Evolutionary conservation across 2,888 invertebrate species (phyloP), one percentile per base, ranked within the genome.

Genomic region (Tridacna crocea): DNA sequence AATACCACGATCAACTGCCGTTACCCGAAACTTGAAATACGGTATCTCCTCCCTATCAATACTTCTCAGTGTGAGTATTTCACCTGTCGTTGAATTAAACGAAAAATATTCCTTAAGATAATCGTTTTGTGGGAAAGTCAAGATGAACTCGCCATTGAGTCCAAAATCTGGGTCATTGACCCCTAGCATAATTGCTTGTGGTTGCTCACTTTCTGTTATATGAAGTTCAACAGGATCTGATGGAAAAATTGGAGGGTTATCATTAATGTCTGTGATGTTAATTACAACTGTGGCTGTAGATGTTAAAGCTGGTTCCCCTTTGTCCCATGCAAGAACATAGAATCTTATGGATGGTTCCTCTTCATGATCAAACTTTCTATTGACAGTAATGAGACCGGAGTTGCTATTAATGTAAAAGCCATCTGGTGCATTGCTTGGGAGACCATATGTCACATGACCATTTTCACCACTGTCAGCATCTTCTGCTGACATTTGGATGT

Each of bases 161-260:
- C 98, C 98, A 63, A 97, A 96, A 92, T 99, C 99, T 92, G 97
- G 97, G 94, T 99, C 99, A 0, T 97, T 97, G 0, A 99, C 99
- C 85, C 98, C 96, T 0, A 99, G 95, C 0, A 97, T 98, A 0
- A 98, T 96, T 0, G 98, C 97, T 0, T 97, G 97, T 0, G 97
- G 97, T 0, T 98, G 98, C 0, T 98, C 96, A 3, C 97, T 97
- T 94, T 99, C 99, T 36, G 97, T 95, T 0, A 99, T 96, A 19
- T 97, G 96, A 0, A 98, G 97, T 90, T 98, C 97, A 94, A 99
- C 99, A 89, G 97, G 97, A 81, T 97, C 96, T 94, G 97, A 97
- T 94, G 99, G 99, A 94, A 99, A 99, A 8, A 96, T 96, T 0
- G 99, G 99, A 24, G 97, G 96, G 93, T 99, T 98, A 94, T 99